Base-by-base conservation (phyloP, 2,888 invertebrate species). In the Phyto melanocephala region DNA sequence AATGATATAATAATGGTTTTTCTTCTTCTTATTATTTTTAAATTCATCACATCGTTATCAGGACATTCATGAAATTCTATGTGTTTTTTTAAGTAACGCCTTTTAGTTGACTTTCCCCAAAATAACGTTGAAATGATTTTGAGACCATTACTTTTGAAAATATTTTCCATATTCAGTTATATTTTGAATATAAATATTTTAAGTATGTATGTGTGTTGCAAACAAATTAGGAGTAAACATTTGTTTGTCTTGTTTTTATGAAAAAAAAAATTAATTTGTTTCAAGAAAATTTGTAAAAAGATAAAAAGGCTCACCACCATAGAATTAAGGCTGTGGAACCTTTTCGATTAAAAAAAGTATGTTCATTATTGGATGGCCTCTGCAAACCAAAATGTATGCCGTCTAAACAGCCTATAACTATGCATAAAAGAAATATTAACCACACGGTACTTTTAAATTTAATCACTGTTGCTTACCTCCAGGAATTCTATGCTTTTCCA, bases 251-350 rank as follows among this genome's bases (percentile, higher is more conserved):
- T n/a, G n/a, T n/a, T n/a, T n/a, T n/a, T n/a, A n/a, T n/a, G n/a
- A n/a, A n/a, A n/a, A n/a, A n/a, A n/a, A n/a, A n/a, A n/a, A n/a
- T n/a, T n/a, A n/a, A n/a, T n/a, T n/a, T 45, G 11, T 6, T 22
- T 50, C 10, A 1, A 22, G n/a, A 28, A 4, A 13, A 10, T 52
- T 54, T 52, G n/a, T n/a, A 28, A n/a, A n/a, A 24, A 24, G 4
- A 52, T n/a, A n/a, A n/a, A 42, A 70, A 56, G 6, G 6, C 56
- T 56, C 15, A 70, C 56, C 28, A 42, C 5, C 54, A 68, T 56
- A 40, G 68, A 42, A 4, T 68, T 68, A 5, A 68, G 54, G 17
- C 68, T 68, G 15, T 67, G 68, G 2, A 54, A 68, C 8, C 68
- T 54, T 68, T 42, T 28, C 63, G 5, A 33, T 13, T 67, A 10